Evolutionary conservation across 2,113 vertebrate genomes (phyloP).

Genomic region (Pelobates fuscus): DNA sequence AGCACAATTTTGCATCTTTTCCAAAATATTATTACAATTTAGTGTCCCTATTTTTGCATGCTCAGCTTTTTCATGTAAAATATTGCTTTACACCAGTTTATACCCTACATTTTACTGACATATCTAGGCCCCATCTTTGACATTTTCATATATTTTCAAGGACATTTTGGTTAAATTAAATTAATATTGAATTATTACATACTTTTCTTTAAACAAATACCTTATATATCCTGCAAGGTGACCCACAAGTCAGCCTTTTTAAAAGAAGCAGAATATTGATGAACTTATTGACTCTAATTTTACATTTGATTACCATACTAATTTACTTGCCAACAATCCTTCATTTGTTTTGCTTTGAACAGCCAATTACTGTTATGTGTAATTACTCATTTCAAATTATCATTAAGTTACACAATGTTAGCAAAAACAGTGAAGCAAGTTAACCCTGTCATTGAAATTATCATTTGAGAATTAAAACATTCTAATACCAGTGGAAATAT

Average conservation of each 20-base stretch:
- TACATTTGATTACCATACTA: slow-evolving; percentile 25
- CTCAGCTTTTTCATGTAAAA: too few species aligned
- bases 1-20: too few species aligned
- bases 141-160: too few species aligned
- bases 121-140: too few species aligned
- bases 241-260: slow-evolving; percentile 8
- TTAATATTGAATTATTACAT: not conserved
- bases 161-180: not conserved
- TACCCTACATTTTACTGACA: too few species aligned
- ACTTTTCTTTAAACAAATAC: not conserved
- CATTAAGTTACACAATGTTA: slow-evolving; percentile 4
- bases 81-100: too few species aligned
- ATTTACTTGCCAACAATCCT: slow-evolving; percentile 25
- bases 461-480: too few species aligned
- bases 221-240: not conserved
- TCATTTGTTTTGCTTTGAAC: slow-evolving; percentile 30
- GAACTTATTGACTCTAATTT: slow-evolving; percentile 25
- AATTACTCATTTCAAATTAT: slow-evolving; percentile 25
- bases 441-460: too few species aligned
- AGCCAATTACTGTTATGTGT: slow-evolving; percentile 23
- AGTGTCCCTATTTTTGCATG: too few species aligned
- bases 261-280: slow-evolving; percentile 25
- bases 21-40: too few species aligned
- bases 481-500: too few species aligned
- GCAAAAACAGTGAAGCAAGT: too few species aligned